Evolutionary conservation across 2,113 vertebrate species (phyloP).

Genomic region (Empidonax traillii): DNA sequence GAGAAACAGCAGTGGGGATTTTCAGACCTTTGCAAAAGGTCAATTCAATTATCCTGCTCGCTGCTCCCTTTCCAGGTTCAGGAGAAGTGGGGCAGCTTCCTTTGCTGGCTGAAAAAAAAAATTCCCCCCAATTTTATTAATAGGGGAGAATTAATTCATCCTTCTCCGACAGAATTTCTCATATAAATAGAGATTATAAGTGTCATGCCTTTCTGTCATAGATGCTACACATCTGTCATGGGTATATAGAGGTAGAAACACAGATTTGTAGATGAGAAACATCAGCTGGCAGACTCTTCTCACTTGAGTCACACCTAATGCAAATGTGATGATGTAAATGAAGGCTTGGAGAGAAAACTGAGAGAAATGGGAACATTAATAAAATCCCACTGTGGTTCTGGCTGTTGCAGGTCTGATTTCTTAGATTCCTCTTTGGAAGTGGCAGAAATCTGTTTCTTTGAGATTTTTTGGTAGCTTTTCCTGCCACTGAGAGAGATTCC

Average conservation of each 20-base stretch:
- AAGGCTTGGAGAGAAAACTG: neutral
- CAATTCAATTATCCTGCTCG: constrained; percentile 28
- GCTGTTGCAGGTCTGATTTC: neutral
- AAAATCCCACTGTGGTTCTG: neutral
- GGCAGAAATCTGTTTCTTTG: too few species aligned
- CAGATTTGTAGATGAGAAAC: neutral
- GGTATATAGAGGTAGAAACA: neutral
- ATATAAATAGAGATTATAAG: neutral
- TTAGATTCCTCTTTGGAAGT: neutral
- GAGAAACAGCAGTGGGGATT: neutral
- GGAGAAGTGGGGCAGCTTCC: neutral
- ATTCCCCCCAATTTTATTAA: neutral
- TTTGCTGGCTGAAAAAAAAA: neutral
- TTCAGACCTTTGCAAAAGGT: constrained; percentile 47
- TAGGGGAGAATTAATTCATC: constrained; percentile 18
- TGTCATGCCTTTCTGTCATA: neutral
- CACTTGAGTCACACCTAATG: neutral
- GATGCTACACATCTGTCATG: neutral
- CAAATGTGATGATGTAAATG: neutral
- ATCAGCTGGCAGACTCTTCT: neutral
- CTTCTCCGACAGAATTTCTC: neutral
- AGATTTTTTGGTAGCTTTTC: too few species aligned
- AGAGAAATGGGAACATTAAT: neutral
- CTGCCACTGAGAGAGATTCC: too few species aligned
- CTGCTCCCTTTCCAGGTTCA: constrained; percentile 11